A percentile compares a stretch with the other conserved stretches of the same genome.
Evolutionary conservation across 2,797 vertebrate genomes (phyloP).

Genomic region (Merluccius polli): DNA sequence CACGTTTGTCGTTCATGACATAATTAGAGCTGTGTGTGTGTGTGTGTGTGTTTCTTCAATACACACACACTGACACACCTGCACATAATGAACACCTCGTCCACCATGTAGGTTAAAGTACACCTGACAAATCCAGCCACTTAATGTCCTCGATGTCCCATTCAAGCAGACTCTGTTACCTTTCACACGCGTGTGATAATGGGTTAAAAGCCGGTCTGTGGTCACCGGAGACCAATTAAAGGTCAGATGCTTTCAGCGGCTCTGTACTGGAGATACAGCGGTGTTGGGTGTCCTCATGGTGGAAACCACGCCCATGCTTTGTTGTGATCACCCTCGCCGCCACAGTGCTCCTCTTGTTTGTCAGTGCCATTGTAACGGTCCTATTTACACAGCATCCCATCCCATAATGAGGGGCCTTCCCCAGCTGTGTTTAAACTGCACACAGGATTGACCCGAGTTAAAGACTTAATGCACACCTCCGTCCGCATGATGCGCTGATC

Average conservation of each 20-base stretch:
- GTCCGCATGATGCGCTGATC: constrained; percentile 18
- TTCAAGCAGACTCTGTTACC: not conserved
- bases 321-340: constrained; percentile 16
- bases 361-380: constrained; percentile 33
- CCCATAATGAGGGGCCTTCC: constrained; percentile 44
- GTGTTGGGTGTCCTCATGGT: constrained; percentile 26
- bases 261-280: constrained; percentile 16
- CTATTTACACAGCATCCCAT: constrained; percentile 50
- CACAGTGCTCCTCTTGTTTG: constrained; percentile 26
- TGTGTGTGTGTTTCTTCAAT: not conserved
- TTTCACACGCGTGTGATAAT: not conserved
- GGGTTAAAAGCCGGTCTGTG: constrained; percentile 8
- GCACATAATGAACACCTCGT: not conserved
- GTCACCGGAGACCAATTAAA: constrained; percentile 8
- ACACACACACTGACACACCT: not conserved
- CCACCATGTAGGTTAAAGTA: constrained; percentile 5
- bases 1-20: constrained; percentile 28
- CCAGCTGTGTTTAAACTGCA: constrained; percentile 64
- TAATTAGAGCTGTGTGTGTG: constrained; percentile 3
- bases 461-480: constrained; percentile 58
- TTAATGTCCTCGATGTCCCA: not conserved
- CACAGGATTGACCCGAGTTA: constrained; percentile 62
- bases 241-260: constrained; percentile 18
- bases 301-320: constrained; percentile 34
- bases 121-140: not conserved